Percentiles rank a stretch among this genome's conserved stretches.
phyloP scores from a whole-genome alignment of 2,888 invertebrate species.

The Erebia aethiops region DNA sequence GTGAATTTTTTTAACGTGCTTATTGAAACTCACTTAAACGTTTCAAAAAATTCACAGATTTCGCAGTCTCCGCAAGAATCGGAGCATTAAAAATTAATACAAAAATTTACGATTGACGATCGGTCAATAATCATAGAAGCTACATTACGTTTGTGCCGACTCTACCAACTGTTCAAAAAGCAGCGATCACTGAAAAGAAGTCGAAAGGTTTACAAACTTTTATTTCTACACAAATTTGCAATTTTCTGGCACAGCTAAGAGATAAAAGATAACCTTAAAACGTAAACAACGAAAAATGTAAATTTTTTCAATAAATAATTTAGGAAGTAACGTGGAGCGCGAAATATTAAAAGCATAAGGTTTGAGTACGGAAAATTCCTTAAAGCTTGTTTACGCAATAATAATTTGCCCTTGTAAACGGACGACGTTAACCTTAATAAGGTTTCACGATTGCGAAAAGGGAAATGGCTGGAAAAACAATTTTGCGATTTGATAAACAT shows the following conservation, averaged over 20 bases:
- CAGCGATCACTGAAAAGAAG: no score
- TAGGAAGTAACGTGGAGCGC: neutral
- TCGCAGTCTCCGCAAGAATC: no score
- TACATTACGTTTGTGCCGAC: no score
- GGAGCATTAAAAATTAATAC: no score
- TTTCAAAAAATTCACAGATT: no score
- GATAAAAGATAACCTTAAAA: no score
- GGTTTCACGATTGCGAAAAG: conserved; percentile 4
- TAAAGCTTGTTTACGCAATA: conserved; percentile 5
- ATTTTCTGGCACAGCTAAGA: no score
- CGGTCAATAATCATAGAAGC: no score
- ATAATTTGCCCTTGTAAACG: conserved; percentile 5
- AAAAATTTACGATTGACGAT: no score
- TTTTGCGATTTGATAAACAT: conserved; percentile 14
- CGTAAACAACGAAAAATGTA: neutral
- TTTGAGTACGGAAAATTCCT: neutral
- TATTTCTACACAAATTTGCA: no score
- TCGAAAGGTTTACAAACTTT: no score
- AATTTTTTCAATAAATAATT: neutral
- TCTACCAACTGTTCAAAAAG: no score
- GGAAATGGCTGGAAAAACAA: conserved; percentile 11
- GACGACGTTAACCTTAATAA: conserved; percentile 2
- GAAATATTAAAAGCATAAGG: neutral
- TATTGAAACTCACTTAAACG: neutral
- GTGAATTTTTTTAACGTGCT: neutral